Conservation (phyloP, 2,797 vertebrate genomes). For the Cynodonichthys magdalenae region DNA sequence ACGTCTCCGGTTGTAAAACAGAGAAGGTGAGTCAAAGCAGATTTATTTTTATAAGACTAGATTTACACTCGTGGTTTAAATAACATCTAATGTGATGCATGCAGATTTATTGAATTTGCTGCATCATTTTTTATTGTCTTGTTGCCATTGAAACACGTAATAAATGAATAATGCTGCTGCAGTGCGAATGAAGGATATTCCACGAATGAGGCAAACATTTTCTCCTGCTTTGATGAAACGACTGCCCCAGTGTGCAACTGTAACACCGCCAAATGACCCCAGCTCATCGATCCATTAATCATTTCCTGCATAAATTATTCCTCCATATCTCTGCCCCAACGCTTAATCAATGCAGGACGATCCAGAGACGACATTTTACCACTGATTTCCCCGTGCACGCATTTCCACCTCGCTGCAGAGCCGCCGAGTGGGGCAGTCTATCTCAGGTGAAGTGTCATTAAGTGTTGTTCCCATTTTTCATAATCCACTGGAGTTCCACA, state of each 20-base stretch:
- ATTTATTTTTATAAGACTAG: no score
- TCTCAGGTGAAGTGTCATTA: constrained; percentile 70
- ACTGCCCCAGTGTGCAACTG: constrained; percentile 11
- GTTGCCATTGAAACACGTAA: neutral
- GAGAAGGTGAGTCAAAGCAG: no score
- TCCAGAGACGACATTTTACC: constrained; percentile 51
- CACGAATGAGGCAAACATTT: constrained; percentile 11
- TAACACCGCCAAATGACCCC: constrained; percentile 30
- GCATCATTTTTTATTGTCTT: neutral
- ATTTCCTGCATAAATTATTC: constrained; percentile 42
- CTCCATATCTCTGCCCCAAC: constrained; percentile 41
- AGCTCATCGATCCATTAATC: constrained; percentile 46
- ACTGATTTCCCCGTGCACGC: constrained; percentile 63
- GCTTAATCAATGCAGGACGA: constrained; percentile 64
- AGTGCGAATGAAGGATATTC: no score
- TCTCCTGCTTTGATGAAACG: constrained; percentile 27
- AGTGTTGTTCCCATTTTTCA: constrained; percentile 66
- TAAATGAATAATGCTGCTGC: constrained; percentile 2
- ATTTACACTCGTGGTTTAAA: no score
- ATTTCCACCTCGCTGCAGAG: constrained; percentile 46
- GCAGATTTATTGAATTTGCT: no score
- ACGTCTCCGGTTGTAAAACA: no score
- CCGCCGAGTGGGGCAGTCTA: constrained; percentile 43
- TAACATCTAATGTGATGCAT: no score
- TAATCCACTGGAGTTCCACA: constrained; percentile 62